Base-by-base conservation (phyloP, 2,797 vertebrate species). In the Antrozous pallidus region DNA sequence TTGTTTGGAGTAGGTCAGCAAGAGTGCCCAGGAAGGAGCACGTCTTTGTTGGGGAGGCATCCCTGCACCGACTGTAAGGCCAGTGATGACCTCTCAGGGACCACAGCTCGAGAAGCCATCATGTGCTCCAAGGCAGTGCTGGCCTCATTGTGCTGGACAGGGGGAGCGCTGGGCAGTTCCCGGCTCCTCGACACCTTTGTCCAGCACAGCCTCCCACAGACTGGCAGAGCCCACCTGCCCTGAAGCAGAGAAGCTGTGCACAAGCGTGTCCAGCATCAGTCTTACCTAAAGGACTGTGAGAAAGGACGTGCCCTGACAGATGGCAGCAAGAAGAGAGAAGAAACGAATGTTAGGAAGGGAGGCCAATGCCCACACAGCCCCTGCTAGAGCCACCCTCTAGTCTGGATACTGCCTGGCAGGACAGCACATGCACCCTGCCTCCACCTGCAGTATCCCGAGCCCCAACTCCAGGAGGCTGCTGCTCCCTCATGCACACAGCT, bases 231-330 rank as follows among this genome's bases (percentile, higher is more conserved):
- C 71, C 49, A 22, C 77, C 24, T n/a, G 42, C 73, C 88, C 54
- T 69, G 38, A 42, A 5, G 12, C 20, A 63, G 14, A 73, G 33
- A 40, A 51, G 36, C 33, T 54, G 26, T 74, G 49, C 38, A 24
- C 18, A n/a, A 5, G 49, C 0, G 3, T 36, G 16, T 56, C 67
- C 49, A 36, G 18, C 24, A 3, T 49, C 83, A 47, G 83, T 98
- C 99, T 99, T 99, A 99, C 99, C 99, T 99, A 99, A 99, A 99
- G 96, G 99, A 99, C 96, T 99, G 99, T 91, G 99, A 99, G 98
- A 99, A 99, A 95, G 99, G 99, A 45, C 99, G 99, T 97, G 99
- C 99, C 99, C 99, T 99, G 98, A 92, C 87, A 96, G 88, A 63
- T 0, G 93, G 98, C 98, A 99, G 98, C 98, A 87, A 97, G 96